phyloP scores from a whole-genome alignment of 1,140 invertebrate genomes.

The Macrocentrus cingulum region DNA sequence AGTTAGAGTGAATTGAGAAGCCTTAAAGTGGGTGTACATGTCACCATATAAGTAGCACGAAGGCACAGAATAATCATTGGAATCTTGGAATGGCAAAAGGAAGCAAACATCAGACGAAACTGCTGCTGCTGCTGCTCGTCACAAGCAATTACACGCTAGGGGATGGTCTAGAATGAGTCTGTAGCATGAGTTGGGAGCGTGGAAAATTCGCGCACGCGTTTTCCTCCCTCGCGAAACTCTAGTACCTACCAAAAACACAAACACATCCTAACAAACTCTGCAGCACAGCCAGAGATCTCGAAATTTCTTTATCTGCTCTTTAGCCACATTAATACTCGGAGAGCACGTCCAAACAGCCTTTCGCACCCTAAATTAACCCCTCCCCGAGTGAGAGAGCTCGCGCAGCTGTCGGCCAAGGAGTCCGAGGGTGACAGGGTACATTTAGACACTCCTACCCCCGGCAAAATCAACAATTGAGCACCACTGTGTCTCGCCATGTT shows the following conservation, averaged over 20 bases:
- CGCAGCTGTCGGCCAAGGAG: slow-evolving; percentile 7
- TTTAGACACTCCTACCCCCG: slow-evolving; percentile 16
- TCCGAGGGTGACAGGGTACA: slow-evolving; percentile 4
- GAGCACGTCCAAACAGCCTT: slow-evolving; percentile 31
- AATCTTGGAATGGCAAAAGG: neutral
- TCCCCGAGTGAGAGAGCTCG: slow-evolving; percentile 10
- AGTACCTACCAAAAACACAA: slow-evolving; percentile 28
- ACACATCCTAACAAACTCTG: neutral
- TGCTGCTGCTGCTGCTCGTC: slow-evolving; percentile 58
- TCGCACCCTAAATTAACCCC: slow-evolving; percentile 30
- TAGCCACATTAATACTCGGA: slow-evolving; percentile 25
- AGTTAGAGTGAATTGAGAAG: neutral
- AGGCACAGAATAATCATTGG: neutral
- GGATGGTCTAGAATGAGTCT: too few relatives aligned
- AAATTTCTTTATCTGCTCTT: slow-evolving; percentile 11
- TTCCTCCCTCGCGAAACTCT: too few relatives aligned
- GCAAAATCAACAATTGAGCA: slow-evolving; percentile 37
- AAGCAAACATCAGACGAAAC: slow-evolving; percentile 43
- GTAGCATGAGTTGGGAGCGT: too few relatives aligned
- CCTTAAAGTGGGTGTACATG: neutral
- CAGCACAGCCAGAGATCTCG: neutral
- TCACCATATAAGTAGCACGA: neutral
- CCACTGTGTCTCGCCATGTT: slow-evolving; percentile 53
- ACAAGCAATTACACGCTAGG: too few relatives aligned
- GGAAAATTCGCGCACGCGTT: too few relatives aligned